Evolutionary conservation across 64 coral and sea anemone genomes (phyloP).

Genomic region (Pocillopora verrucosa): DNA sequence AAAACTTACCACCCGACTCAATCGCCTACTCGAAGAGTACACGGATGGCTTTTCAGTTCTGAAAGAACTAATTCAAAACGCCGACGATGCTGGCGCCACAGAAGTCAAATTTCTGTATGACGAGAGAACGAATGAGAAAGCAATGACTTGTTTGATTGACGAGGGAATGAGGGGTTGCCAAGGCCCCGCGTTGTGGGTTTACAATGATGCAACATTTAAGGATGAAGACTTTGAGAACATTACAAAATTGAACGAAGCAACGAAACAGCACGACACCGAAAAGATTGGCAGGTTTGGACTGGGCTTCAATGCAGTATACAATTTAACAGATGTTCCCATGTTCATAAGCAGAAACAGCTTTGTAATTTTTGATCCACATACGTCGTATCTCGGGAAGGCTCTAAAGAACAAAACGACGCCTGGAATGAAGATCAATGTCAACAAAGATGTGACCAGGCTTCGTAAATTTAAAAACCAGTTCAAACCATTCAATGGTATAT

Average conservation of each 20-base stretch:
- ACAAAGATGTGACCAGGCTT: conserved; percentile 23
- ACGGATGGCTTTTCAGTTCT: conserved; percentile 79
- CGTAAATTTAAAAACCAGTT: conserved; percentile 43
- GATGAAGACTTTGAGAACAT: conserved; percentile 86
- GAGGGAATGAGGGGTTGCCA: conserved; percentile 76
- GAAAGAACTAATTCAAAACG: conserved; percentile 89
- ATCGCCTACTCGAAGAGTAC: conserved; percentile 71
- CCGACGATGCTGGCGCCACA: conserved; percentile 82
- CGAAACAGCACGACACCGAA: conserved; percentile 70
- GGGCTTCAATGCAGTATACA: conserved; percentile 88
- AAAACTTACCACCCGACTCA: conserved; percentile 56
- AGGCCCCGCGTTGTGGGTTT: conserved; percentile 80
- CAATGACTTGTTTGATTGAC: conserved; percentile 52
- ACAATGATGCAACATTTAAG: conserved; percentile 72
- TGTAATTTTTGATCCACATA: conserved; percentile 82
- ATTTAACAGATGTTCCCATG: conserved; percentile 85
- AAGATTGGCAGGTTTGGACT: conserved; percentile 87
- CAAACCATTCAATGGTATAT: conserved; percentile 82
- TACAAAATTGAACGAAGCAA: conserved; percentile 65
- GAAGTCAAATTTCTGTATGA: conserved; percentile 76
- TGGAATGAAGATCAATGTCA: conserved; percentile 44
- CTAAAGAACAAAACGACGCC: conserved; percentile 54
- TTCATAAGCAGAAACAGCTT: conserved; percentile 74
- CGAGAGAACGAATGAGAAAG: conserved; percentile 69
- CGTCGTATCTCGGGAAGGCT: conserved; percentile 43